Base-by-base conservation (phyloP, 1,140 invertebrate species). In the Megalopta genalis region DNA sequence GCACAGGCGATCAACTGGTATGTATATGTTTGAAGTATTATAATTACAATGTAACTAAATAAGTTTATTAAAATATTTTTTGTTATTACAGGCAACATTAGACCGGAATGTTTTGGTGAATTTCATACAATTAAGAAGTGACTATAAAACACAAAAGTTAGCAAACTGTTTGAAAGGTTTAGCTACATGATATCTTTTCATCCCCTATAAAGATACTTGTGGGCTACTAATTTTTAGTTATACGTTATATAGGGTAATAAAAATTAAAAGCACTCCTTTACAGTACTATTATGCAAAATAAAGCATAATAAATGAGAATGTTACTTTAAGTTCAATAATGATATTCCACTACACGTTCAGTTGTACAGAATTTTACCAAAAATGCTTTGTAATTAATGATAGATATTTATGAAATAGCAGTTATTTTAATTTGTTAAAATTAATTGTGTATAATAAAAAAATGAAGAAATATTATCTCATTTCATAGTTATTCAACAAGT, bases 81-180 rank as follows among this genome's bases (percentile, higher is more conserved):
- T 88, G 67, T 90, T 88, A 88, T 95, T 94, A 74, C 93, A 99
- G 97, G 96, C 96, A 81, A 96, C 96, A 86, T 91, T 99, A 86
- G 98, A 99, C 88, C 95, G 96, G 77, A 95, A 96, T 0, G 96
- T 98, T 80, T 92, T 99, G 14, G 94, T 96, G 74, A 98, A 96
- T 93, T 99, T 99, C 92, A 97, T 99, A 84, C 98, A 99, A 92
- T 94, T 99, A 27, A 95, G 98, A 78, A 96, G 96, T 16, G 98
- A 99, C 92, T 98, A 96, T 90, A 98, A 98, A 92, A 96, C 95
- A 60, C 96, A 97, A 86, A 98, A 97, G 89, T 93, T 98, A 82
- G 94, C 95, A 59, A 95, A 94, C 85, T 95, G 94, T 88, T 92
- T 96, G 67, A 95, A 96, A 91, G 95, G 94, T 73, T 85, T 94